Conservation (phyloP, 2,797 vertebrate genomes). For the Premnoplex brunnescens region DNA sequence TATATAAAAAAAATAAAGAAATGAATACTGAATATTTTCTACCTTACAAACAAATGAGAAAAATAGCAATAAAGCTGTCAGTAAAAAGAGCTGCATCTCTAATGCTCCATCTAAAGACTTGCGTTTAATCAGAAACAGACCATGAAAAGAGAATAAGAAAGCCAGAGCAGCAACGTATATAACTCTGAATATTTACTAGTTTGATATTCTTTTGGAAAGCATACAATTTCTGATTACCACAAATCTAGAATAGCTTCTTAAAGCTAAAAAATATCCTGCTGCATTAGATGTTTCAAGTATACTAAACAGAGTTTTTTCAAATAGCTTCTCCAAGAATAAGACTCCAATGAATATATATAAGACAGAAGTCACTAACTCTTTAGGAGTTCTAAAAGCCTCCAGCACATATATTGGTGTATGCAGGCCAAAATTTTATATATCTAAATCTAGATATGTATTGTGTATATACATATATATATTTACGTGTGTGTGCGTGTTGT, state of each 20-base stretch:
- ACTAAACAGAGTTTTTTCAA: background rate
- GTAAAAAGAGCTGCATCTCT: background rate
- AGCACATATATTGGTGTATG: background rate
- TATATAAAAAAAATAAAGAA: background rate
- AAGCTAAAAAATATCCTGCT: background rate
- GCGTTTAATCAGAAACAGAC: background rate
- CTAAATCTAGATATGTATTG: no score
- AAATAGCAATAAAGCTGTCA: background rate
- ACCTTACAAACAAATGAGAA: background rate
- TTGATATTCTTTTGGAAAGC: background rate
- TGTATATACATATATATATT: no score
- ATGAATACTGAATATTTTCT: background rate
- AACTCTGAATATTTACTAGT: background rate
- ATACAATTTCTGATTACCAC: background rate
- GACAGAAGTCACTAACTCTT: background rate
- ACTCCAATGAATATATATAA: background rate
- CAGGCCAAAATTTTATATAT: no score
- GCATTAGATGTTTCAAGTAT: background rate
- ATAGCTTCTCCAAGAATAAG: background rate
- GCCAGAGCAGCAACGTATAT: background rate
- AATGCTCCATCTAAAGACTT: background rate
- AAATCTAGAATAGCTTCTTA: background rate
- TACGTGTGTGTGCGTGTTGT: background rate
- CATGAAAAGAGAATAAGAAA: background rate
- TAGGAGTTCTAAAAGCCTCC: background rate